A percentile compares a stretch with the other conserved stretches of the same genome.
These are phyloP conservation scores for Sebastes iracundus DNA, from an alignment of 2,797 vertebrate genomes.

Conservation along the genomic window DNA sequence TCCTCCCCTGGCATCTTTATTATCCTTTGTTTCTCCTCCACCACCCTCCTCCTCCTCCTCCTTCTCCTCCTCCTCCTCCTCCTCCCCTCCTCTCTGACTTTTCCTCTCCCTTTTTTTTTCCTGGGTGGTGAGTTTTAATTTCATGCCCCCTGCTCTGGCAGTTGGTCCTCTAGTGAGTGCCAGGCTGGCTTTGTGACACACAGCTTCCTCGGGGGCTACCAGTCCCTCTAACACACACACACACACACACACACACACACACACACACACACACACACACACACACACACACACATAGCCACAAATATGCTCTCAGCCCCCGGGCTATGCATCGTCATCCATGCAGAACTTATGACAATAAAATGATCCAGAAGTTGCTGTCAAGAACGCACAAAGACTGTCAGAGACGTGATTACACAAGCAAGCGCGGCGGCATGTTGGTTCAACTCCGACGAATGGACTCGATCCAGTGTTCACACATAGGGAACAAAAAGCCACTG, in stretches of 20 bases:
- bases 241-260: neutral
- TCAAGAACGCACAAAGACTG: slow-evolving; percentile 53
- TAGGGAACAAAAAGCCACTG: slow-evolving; percentile 57
- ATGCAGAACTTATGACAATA: slow-evolving; percentile 68
- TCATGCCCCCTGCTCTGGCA: slow-evolving; percentile 83
- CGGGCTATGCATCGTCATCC: slow-evolving; percentile 47
- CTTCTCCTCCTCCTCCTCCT: slow-evolving; percentile 2
- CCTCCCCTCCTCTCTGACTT: slow-evolving; percentile 38
- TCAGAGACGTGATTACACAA: slow-evolving; percentile 48
- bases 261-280: neutral
- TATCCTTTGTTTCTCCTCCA: slow-evolving; percentile 69
- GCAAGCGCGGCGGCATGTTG: slow-evolving; percentile 37
- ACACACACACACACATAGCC: neutral
- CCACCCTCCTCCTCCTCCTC: slow-evolving; percentile 2
- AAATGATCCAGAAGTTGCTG: slow-evolving; percentile 68
- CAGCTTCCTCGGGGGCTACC: slow-evolving; percentile 52
- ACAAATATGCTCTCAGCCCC: slow-evolving; percentile 52
- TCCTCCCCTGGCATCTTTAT: slow-evolving; percentile 66
- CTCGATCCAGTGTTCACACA: slow-evolving; percentile 51
- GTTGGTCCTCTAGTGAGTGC: slow-evolving; percentile 69
- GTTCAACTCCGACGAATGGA: slow-evolving; percentile 38
- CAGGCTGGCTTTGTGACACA: slow-evolving; percentile 74
- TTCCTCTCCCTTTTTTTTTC: slow-evolving; percentile 46
- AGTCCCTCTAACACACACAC: slow-evolving; percentile 27
- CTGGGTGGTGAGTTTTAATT: slow-evolving; percentile 79